A percentile compares a stretch with the other conserved stretches of the same genome.
phyloP scores from a whole-genome alignment of 1,140 invertebrate genomes.

The Ladona fulva region DNA sequence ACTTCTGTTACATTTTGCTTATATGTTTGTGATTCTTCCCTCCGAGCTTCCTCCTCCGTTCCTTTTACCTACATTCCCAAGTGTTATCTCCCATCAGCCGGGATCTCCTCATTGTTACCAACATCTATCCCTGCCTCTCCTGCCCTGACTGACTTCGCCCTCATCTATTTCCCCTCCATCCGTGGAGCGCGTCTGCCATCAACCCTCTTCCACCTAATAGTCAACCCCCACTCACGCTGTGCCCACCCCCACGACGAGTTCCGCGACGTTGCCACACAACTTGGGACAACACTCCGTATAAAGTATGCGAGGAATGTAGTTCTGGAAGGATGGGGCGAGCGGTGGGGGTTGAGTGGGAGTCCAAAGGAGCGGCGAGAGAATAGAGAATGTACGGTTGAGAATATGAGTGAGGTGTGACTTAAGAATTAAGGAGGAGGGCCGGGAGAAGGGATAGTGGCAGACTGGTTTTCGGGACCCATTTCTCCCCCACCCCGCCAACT shows the following conservation, averaged over 20 bases:
- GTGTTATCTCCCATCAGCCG: not conserved
- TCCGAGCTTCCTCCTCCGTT: not conserved
- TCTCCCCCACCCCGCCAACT: not conserved
- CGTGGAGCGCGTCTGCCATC: too few species aligned
- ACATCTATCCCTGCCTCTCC: too few species aligned
- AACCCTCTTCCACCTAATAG: not conserved
- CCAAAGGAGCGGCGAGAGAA: not conserved
- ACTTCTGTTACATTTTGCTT: too few species aligned
- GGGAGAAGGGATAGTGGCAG: not conserved
- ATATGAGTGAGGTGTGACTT: constrained; percentile 1
- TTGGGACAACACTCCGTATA: constrained; percentile 4
- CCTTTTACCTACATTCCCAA: not conserved
- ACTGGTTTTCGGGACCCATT: not conserved
- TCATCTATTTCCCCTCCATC: too few species aligned
- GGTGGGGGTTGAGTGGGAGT: not conserved
- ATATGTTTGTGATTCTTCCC: not conserved
- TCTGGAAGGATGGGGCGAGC: not conserved
- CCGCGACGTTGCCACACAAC: not conserved
- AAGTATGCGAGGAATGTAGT: not conserved
- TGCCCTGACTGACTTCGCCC: too few species aligned
- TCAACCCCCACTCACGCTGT: not conserved
- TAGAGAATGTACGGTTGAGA: not conserved
- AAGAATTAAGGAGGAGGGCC: not conserved
- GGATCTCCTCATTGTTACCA: not conserved
- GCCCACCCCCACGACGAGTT: not conserved